Percentiles rank a stretch among this genome's conserved stretches.
These are phyloP conservation scores for Xestia sexstrigata DNA, from an alignment of 2,888 invertebrate species.

Conservation along the genomic window DNA sequence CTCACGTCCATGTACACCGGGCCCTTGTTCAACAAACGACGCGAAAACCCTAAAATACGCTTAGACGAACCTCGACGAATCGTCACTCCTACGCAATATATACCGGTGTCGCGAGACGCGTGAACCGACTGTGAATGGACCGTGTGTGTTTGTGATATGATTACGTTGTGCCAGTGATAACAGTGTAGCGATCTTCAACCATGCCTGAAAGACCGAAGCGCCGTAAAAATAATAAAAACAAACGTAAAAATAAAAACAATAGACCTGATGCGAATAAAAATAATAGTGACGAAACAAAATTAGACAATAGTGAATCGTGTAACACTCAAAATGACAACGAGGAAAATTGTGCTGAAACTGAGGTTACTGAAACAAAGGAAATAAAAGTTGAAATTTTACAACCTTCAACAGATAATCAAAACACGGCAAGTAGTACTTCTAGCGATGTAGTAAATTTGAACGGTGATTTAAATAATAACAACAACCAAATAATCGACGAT, in stretches of 20 bases:
- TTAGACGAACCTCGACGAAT: slow-evolving; percentile 71
- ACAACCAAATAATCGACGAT: slow-evolving; percentile 55
- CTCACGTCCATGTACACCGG: slow-evolving; percentile 73
- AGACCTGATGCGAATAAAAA: slow-evolving; percentile 74
- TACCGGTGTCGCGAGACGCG: slow-evolving; percentile 79
- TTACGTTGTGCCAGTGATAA: slow-evolving; percentile 84
- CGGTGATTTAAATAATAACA: slow-evolving; percentile 79
- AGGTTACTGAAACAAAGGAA: slow-evolving; percentile 35
- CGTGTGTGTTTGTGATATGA: slow-evolving; percentile 81
- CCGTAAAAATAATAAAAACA: slow-evolving; percentile 88
- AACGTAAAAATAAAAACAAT: slow-evolving; percentile 85
- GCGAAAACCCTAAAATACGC: slow-evolving; percentile 77
- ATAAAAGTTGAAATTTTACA: slow-evolving; percentile 40
- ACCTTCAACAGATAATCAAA: slow-evolving; percentile 27
- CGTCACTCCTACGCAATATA: slow-evolving; percentile 83
- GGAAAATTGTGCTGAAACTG: slow-evolving; percentile 27
- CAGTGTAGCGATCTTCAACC: slow-evolving; percentile 78
- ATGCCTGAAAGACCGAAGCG: slow-evolving; percentile 87
- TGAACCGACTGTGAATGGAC: slow-evolving; percentile 75
- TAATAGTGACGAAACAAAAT: slow-evolving; percentile 71
- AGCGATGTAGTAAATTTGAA: slow-evolving; percentile 43
- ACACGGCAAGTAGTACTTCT: slow-evolving; percentile 48
- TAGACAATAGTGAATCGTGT: slow-evolving; percentile 68
- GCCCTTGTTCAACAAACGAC: slow-evolving; percentile 80
- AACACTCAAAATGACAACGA: slow-evolving; percentile 63